Base-by-base conservation (phyloP, 53 echinoderm and acorn worm species). In the Arbacia lixula region DNA sequence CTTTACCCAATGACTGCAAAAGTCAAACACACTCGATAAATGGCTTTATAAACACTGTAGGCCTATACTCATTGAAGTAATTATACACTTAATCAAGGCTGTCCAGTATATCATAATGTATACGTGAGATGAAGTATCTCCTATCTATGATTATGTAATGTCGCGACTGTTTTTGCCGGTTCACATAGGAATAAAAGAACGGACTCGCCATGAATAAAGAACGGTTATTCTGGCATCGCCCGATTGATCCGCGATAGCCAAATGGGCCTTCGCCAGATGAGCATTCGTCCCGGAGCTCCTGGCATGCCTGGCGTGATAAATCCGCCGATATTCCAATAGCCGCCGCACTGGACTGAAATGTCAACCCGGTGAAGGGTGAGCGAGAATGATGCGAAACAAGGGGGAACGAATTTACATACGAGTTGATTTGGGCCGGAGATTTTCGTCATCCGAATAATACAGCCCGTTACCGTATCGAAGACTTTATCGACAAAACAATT, bases 401-500 rank as follows among this genome's bases (percentile, higher is more conserved):
- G n/a, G n/a, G n/a, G n/a, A n/a, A n/a, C n/a, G n/a, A n/a, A n/a
- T 69, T 69, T 69, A 29, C 69, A 69, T 69, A 69, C 1, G n/a
- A 69, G 40, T 69, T 69, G 74, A 74, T 74, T 50, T 53, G 8
- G 74, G 33, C 74, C 51, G 29, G 74, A 74, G 74, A 74, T 74
- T 53, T 74, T 50, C 52, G 74, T 49, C 51, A 27, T 36, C 46
- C 51, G 49, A 74, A 43, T 36, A 77, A 77, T 57, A 36, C 36
- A 33, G 34, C 57, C 78, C 37, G 56, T 77, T 49, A 77, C 17
- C 60, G 40, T 77, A 77, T 77, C 78, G 12, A 36, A 24, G 58
- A 55, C 78, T 77, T 77, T 77, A 77, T 77, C 78, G 54, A 49
- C 60, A 39, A 77, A 77, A 77, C 78, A 56, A 77, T 77, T 77